Conservation (phyloP, 1,140 invertebrate species). For the Drosophila kohkoa region DNA sequence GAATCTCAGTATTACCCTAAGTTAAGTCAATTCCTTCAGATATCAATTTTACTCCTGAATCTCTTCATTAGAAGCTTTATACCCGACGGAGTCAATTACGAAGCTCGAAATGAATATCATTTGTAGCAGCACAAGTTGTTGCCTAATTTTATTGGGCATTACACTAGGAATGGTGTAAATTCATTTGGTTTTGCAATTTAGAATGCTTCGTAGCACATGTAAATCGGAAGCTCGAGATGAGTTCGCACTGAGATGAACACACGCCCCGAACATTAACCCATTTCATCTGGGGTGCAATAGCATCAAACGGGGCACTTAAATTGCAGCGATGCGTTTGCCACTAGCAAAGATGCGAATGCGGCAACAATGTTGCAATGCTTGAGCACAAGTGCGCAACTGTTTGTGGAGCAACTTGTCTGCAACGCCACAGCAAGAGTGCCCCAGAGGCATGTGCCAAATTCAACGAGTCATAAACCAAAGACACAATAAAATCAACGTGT, state of each 20-base stretch:
- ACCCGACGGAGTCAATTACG: neutral
- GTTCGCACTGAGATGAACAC: constrained; percentile 10
- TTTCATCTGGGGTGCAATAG: constrained; percentile 54
- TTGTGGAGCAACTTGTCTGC: constrained; percentile 33
- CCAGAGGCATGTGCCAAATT: constrained; percentile 37
- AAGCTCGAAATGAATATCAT: neutral
- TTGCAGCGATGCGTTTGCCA: constrained; percentile 64
- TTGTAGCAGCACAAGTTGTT: neutral
- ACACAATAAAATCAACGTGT: constrained; percentile 72
- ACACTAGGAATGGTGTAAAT: neutral
- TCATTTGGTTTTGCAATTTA: neutral
- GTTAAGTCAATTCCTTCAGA: too few species aligned
- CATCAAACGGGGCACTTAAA: constrained; percentile 65
- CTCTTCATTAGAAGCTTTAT: too few species aligned
- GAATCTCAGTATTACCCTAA: too few species aligned
- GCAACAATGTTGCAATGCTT: constrained; percentile 52
- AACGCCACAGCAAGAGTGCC: neutral
- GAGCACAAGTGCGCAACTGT: constrained; percentile 17
- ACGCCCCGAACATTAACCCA: constrained; percentile 74
- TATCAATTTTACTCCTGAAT: too few species aligned
- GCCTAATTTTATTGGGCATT: constrained; percentile 1
- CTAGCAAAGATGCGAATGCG: constrained; percentile 8
- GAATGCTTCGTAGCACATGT: constrained; percentile 7
- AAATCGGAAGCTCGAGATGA: constrained; percentile 15
- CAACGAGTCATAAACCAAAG: constrained; percentile 76